Conservation (phyloP, 2,113 vertebrate species). For the Tenebrosternarchus preto region DNA sequence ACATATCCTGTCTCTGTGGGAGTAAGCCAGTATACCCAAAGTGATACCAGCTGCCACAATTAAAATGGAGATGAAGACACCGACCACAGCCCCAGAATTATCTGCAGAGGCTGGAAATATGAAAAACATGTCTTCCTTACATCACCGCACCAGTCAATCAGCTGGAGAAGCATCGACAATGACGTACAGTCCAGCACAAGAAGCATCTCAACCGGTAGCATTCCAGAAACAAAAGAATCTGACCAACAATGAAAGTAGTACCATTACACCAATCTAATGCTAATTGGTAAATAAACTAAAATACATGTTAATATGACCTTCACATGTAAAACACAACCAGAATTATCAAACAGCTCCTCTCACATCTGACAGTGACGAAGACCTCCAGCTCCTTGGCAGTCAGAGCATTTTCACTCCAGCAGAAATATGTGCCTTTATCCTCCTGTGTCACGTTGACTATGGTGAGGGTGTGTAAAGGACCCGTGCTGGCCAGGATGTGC, state of each 20-base stretch:
- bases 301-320: too few species aligned
- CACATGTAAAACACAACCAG: not conserved
- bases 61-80: constrained; percentile 67
- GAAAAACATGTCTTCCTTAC: not conserved
- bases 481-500: constrained; percentile 69
- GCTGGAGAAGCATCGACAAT: not conserved
- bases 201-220: constrained; percentile 20
- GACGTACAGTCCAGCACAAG: not conserved
- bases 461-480: constrained; percentile 74
- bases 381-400: constrained; percentile 75
- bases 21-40: constrained; percentile 64
- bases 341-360: constrained; percentile 60
- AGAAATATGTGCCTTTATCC: constrained; percentile 82
- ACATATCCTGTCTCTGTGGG: constrained; percentile 68
- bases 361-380: constrained; percentile 84
- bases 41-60: constrained; percentile 61
- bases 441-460: constrained; percentile 80
- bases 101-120: constrained; percentile 58
- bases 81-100: constrained; percentile 67
- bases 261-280: too few species aligned
- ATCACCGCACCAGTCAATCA: not conserved
- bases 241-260: not conserved
- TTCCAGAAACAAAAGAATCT: not conserved
- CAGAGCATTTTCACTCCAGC: constrained; percentile 85
- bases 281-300: too few species aligned